A percentile compares a stretch with the other conserved stretches of the same genome.
phyloP scores from a whole-genome alignment of 2,113 vertebrate genomes.

The Ceyx margarethae region DNA sequence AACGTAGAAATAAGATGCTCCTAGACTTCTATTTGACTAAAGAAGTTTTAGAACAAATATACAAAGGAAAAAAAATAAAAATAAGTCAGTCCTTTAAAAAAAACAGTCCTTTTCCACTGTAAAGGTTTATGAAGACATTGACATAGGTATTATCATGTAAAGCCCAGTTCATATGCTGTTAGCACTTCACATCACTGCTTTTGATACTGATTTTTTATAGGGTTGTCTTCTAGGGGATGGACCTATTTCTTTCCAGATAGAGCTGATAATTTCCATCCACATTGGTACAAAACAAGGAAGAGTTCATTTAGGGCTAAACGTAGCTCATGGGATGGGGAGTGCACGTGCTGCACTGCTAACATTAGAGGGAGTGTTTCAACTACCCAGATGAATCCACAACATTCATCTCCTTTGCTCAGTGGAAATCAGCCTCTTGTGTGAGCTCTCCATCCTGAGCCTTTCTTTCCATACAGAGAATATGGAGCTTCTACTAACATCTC shows the following conservation, averaged over 20 bases:
- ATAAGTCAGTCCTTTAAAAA: background rate
- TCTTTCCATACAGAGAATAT: background rate
- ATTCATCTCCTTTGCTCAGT: background rate
- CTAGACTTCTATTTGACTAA: background rate
- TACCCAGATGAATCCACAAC: background rate
- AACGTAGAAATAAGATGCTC: background rate
- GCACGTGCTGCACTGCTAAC: background rate
- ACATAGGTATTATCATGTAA: fast-evolving
- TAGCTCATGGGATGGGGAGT: background rate
- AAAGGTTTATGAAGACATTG: background rate
- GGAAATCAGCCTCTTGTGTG: background rate
- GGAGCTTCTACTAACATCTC: background rate
- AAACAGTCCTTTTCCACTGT: background rate
- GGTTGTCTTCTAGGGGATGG: background rate
- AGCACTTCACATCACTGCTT: background rate
- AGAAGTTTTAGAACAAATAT: background rate
- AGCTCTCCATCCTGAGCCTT: background rate
- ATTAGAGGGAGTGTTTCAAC: background rate
- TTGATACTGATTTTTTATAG: background rate
- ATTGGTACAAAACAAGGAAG: background rate
- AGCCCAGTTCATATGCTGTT: background rate
- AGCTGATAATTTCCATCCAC: background rate
- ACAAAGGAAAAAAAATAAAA: background rate
- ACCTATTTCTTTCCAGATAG: background rate
- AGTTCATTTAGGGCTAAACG: background rate